phyloP scores from a whole-genome alignment of 2,113 vertebrate species.

The Rhineura floridana region DNA sequence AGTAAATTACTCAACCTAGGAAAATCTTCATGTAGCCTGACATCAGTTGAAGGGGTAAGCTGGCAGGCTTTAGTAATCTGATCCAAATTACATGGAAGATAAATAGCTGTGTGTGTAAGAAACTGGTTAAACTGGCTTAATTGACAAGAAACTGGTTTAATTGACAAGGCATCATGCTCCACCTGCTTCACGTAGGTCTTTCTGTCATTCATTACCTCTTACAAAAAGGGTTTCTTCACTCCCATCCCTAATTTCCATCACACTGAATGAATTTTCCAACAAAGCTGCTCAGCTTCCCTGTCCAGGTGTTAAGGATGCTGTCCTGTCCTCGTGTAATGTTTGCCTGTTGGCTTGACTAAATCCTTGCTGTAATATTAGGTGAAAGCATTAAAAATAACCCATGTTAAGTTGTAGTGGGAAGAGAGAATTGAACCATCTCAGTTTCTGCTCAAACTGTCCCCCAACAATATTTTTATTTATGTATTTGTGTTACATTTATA shows the following conservation, averaged over 20 bases:
- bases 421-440: no score
- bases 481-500: no score
- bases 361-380: no score
- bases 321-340: no score
- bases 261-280: neutral
- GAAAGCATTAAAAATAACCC: no score
- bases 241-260: conserved; percentile 34
- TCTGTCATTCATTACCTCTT: conserved; percentile 6
- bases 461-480: no score
- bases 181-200: neutral
- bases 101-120: conserved; percentile 34
- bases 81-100: conserved; percentile 22
- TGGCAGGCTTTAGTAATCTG: conserved; percentile 46
- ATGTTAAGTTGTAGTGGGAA: no score
- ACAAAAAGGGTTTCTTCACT: no score
- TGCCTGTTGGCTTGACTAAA: no score
- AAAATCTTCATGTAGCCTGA: conserved; percentile 45
- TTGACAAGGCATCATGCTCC: neutral
- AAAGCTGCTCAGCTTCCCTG: neutral
- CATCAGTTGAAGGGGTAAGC: conserved; percentile 43
- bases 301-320: neutral
- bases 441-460: no score
- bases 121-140: no score
- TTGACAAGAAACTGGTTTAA: no score
- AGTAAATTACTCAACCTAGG: conserved; percentile 44